A percentile compares a stretch with the other conserved stretches of the same genome.
phyloP scores from a whole-genome alignment of 2,888 invertebrate genomes.

The Dromius quadrimaculatus region DNA sequence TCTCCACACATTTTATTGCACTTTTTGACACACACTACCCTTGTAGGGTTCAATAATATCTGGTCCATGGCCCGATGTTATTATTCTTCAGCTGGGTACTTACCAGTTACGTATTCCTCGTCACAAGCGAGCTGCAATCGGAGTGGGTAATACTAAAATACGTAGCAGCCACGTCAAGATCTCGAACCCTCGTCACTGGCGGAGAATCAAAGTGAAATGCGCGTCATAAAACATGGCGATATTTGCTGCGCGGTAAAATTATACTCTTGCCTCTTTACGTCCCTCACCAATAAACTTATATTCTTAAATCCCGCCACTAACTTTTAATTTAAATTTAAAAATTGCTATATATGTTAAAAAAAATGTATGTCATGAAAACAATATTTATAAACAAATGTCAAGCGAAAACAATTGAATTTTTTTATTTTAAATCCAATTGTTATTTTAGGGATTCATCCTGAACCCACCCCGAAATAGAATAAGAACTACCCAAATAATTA shows the following conservation, averaged over 20 bases:
- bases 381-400: no score
- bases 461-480: slow-evolving; percentile 9
- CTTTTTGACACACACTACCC: slow-evolving; percentile 47
- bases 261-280: slow-evolving; percentile 65
- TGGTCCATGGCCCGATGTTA: slow-evolving; percentile 71
- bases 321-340: no score
- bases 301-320: no score
- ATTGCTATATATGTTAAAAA: no score
- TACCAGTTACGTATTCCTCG: slow-evolving; percentile 96
- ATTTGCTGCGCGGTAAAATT: slow-evolving; percentile 68
- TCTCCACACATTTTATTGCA: slow-evolving; percentile 61
- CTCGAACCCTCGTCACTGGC: slow-evolving; percentile 87
- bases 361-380: no score
- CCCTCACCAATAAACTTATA: no score
- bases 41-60: slow-evolving; percentile 57
- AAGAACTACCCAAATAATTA: slow-evolving; percentile 25
- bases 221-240: slow-evolving; percentile 82
- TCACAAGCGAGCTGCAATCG: slow-evolving; percentile 93
- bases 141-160: slow-evolving; percentile 93
- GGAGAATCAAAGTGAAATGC: slow-evolving; percentile 80
- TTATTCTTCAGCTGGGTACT: slow-evolving; percentile 79
- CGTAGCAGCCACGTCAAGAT: slow-evolving; percentile 94
- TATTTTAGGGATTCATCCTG: no score
- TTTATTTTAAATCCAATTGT: no score
- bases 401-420: no score